Evolutionary conservation across 2,888 invertebrate genomes (phyloP), one percentile per base, ranked within the genome.

Genomic region (Xylota segnis): DNA sequence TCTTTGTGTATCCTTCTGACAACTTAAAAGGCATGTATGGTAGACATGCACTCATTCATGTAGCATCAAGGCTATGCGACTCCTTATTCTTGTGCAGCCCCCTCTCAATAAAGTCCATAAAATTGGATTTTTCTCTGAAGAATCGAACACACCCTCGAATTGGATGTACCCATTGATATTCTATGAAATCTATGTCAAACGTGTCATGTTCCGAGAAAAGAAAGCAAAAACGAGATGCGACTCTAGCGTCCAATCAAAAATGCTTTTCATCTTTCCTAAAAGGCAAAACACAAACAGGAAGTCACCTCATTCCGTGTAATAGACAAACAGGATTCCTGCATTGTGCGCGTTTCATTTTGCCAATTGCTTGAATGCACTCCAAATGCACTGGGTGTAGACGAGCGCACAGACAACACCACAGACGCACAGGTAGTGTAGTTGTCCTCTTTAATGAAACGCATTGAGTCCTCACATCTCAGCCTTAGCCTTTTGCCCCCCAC

Each of bases 311-410:
- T 63, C n/a, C 34, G 34, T 78, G 61, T 70, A 70, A 78, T 70
- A 70, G 61, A 54, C 23, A 70, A 70, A 34, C 70, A 54, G 56
- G 58, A 72, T 50, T n/a, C 63, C 63, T 47, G 43, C 52, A 52
- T 65, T 65, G 65, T 56, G 32, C 50, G 58, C 32, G 72, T 78
- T 72, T 71, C 78, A 65, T 72, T 50, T 65, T 29, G 47, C 40
- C 63, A 72, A 78, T 78, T 78, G 72, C 78, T 71, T 34, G 61
- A 63, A 71, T 71, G 61, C 63, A 78, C 68, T 78, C 23, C 37
- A 58, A 72, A 50, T 27, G 6, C 10, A 65, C 70, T 18, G 43
- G 4, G 5, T 43, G 37, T 37, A 65, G 72, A 40, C 77, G 68
- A 34, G 61, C 59, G 63, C 14, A 54, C 59, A 43, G 14, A 54